These are phyloP conservation scores for Pandemis corylana DNA, from an alignment of 2,888 invertebrate species.

Conservation along the genomic window DNA sequence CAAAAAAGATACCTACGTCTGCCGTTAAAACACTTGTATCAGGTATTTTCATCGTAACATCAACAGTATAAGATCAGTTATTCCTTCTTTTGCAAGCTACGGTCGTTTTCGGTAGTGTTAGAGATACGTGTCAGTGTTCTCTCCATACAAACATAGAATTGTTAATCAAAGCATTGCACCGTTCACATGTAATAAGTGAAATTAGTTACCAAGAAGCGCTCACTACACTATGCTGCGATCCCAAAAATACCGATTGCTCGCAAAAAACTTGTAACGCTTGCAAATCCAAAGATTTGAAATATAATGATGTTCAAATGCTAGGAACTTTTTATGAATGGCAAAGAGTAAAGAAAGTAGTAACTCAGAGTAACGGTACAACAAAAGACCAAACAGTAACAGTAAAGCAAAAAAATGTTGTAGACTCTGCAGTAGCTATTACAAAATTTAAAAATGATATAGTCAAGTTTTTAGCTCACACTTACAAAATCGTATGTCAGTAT, in stretches of 20 bases:
- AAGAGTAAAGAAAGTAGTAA: background rate
- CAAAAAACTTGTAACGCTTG: slow-evolving; percentile 7
- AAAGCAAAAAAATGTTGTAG: too few relatives aligned
- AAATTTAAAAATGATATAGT: too few relatives aligned
- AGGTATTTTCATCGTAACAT: background rate
- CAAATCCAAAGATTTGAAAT: slow-evolving; percentile 11
- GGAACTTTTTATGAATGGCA: slow-evolving; percentile 2
- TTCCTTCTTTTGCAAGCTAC: slow-evolving; percentile 3
- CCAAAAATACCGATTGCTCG: slow-evolving; percentile 6
- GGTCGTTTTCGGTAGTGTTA: slow-evolving; percentile 7
- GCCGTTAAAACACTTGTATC: slow-evolving; percentile 6
- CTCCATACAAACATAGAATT: background rate
- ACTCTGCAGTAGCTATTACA: too few relatives aligned
- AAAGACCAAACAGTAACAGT: too few relatives aligned
- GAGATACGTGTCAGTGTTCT: background rate
- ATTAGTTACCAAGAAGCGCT: background rate
- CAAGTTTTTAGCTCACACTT: background rate
- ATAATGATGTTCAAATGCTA: slow-evolving; percentile 1
- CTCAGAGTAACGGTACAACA: too few relatives aligned
- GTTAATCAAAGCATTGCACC: background rate
- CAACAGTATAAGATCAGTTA: background rate
- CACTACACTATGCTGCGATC: slow-evolving; percentile 2
- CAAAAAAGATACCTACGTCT: slow-evolving; percentile 9
- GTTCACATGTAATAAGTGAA: background rate
- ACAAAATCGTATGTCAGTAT: too few relatives aligned